Base-by-base conservation (phyloP, 2,888 invertebrate species). In the Heliconius hortense region DNA sequence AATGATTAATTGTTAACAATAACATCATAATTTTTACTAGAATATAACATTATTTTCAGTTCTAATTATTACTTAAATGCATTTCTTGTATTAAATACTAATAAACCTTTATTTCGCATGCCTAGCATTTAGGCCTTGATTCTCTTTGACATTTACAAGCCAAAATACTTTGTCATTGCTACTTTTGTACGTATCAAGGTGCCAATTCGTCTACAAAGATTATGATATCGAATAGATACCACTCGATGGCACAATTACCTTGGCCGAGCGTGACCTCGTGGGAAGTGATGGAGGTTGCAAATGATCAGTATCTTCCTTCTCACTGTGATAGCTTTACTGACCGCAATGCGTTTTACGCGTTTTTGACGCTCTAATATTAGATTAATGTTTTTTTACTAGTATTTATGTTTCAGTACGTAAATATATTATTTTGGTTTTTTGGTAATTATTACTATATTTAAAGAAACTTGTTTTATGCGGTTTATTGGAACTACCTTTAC, bases 241-340 rank as follows among this genome's bases (percentile, higher is more conserved):
- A 78, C 70, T 18, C 77, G 86, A 84, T 89, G 89, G 84, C 87
- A 90, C 86, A 84, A 81, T 88, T 87, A 87, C 92, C 92, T 90
- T 92, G 92, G 90, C 91, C 90, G 86, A 80, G 73, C 75, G 82
- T 88, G 85, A 91, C 89, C 92, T 85, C 88, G 81, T 89, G 89
- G 78, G 90, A 89, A 78, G 74, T 74, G 31, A 66, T 71, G 48
- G 77, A 77, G 75, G 73, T 73, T 75, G 81, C 77, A 84, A 82
- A 83, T 80, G 85, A 86, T 86, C 83, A 84, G 85, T 80, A 80
- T 81, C 83, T 83, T 75, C 76, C 75, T 81, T 82, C 82, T 73
- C 82, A 83, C 80, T 79, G 60, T 67, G 72, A 74, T 64, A 67
- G 70, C 69, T 75, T 69, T 69, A 64, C 28, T 74, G 69, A 76